phyloP scores from a whole-genome alignment of 2,888 invertebrate genomes.

The Drosophila longiperda region DNA sequence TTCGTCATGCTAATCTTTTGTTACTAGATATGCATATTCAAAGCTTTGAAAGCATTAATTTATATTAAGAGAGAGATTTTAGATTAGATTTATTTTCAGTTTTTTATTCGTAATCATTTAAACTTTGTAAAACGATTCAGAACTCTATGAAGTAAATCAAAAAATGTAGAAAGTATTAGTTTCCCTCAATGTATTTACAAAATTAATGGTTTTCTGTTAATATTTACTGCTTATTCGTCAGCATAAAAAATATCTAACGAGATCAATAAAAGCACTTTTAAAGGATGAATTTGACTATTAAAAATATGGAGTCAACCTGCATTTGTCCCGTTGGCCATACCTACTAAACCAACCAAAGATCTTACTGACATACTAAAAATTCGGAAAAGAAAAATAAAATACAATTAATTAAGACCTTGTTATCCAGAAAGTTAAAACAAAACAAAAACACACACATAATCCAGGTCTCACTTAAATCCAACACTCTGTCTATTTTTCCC shows the following conservation, averaged over 20 bases:
- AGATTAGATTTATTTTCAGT: not conserved
- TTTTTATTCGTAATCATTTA: not conserved
- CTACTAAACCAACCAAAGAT: constrained; percentile 46
- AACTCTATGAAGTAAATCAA: not conserved
- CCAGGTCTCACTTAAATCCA: constrained; percentile 65
- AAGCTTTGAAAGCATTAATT: not conserved
- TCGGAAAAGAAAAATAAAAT: constrained; percentile 6
- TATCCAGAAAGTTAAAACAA: constrained; percentile 20
- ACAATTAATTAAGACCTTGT: constrained; percentile 46
- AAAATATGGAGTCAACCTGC: constrained; percentile 25
- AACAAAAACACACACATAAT: constrained; percentile 45
- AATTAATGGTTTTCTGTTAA: not conserved
- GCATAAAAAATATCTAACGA: not conserved
- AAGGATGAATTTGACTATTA: not conserved
- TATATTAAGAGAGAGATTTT: not conserved
- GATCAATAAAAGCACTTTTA: not conserved
- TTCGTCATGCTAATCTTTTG: not conserved
- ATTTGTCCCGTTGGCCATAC: constrained; percentile 32
- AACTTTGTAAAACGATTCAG: not conserved
- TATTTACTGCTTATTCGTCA: not conserved
- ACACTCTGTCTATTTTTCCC: constrained; percentile 54
- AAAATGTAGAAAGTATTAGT: not conserved
- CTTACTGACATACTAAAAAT: constrained; percentile 39
- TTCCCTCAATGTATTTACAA: not conserved
- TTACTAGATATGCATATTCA: not conserved